Evolutionary conservation across 2,888 invertebrate genomes (phyloP).

Genomic region (Eupithecia subumbrata): DNA sequence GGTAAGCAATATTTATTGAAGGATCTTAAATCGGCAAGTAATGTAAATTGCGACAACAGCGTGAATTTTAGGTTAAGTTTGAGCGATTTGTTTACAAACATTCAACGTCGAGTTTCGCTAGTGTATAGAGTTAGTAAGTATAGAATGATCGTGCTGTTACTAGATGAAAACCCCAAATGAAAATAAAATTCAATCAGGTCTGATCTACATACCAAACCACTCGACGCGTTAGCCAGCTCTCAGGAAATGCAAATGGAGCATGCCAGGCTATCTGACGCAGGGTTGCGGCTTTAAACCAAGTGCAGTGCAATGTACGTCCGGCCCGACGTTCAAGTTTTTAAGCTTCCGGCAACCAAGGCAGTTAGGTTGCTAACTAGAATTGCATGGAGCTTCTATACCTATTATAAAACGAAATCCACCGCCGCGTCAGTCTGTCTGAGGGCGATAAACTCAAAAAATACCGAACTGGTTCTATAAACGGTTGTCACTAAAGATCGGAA

Average conservation of each 20-base stretch:
- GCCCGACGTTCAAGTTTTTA: slow-evolving; percentile 13
- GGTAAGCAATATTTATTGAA: too few species aligned
- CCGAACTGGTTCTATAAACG: not conserved
- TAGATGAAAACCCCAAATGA: not conserved
- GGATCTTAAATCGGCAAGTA: too few species aligned
- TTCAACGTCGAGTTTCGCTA: too few species aligned
- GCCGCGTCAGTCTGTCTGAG: not conserved
- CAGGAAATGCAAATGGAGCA: slow-evolving; percentile 58
- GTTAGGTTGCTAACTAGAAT: slow-evolving; percentile 12
- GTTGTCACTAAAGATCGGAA: not conserved
- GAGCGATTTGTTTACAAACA: too few species aligned
- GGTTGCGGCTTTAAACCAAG: slow-evolving; percentile 8
- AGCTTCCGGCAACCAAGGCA: not conserved
- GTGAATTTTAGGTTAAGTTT: too few species aligned
- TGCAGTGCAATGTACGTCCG: slow-evolving; percentile 11
- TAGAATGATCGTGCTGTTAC: not conserved
- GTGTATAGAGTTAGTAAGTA: too few species aligned
- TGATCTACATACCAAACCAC: slow-evolving; percentile 3
- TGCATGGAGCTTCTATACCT: not conserved
- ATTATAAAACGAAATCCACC: too few species aligned
- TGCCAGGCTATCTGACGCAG: slow-evolving; percentile 28
- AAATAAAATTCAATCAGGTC: not conserved
- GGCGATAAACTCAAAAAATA: not conserved
- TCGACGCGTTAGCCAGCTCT: slow-evolving; percentile 45
- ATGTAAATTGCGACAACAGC: too few species aligned